Evolutionary conservation across 1,140 invertebrate species (phyloP), one percentile per base, ranked within the genome.

Genomic region (Chionoecetes opilio): DNA sequence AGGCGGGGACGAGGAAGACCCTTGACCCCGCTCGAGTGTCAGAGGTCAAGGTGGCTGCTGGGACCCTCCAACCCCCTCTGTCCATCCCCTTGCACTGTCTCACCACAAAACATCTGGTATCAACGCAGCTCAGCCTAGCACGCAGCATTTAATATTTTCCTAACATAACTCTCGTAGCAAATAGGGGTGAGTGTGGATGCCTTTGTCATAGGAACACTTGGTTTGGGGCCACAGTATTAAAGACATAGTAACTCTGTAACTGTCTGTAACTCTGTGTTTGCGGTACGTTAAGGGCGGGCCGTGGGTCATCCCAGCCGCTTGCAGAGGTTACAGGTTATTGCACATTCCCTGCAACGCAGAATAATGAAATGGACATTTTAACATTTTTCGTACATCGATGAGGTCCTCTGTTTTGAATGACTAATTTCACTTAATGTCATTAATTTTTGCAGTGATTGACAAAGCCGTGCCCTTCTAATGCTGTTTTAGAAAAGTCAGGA

Each of bases 361-460:
- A 75, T 75, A 75, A 75, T 75, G 8, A 75, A 75, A 75, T 75
- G 63, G 63, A 75, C 21, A 75, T 6, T 75, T 75, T n/a, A n/a
- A 63, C 26, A 6, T 75, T 75, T 75, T 75, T 75, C n/a, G 21
- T n/a, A 75, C 63, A 75, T 75, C 63, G 63, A 75, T 75, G 63
- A 75, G 63, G 63, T n/a, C n/a, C 63, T 75, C 63, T 75, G 63
- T 75, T 75, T 75, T 75, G 63, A 75, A 75, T 75, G 63, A 75
- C 63, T 75, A 75, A 75, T 75, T 75, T 75, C 63, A n/a, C 63
- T 75, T 75, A 75, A 75, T 75, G 63, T 75, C 63, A 75, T 75
- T 75, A 75, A 21, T n/a, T 75, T 75, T 75, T 75, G 1, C 63
- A 26, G 63, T 75, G 63, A 75, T 75, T 75, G 63, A 75, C 63